Conservation (phyloP, 2,888 invertebrate genomes). For the Choristoneura rosaceana region DNA sequence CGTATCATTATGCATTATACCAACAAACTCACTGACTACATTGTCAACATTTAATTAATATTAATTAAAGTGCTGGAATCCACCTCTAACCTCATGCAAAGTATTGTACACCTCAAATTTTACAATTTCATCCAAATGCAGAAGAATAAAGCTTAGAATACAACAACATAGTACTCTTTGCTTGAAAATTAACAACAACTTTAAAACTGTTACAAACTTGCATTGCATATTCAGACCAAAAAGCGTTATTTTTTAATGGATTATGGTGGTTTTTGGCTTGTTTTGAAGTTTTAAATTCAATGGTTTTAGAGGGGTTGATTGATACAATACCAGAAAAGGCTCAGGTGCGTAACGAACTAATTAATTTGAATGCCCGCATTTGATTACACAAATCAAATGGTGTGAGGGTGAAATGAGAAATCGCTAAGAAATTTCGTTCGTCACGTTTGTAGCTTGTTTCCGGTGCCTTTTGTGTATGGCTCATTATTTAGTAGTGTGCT, state of each 20-base stretch:
- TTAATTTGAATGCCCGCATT: slow-evolving; percentile 84
- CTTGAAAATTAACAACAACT: slow-evolving; percentile 8
- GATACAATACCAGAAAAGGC: slow-evolving; percentile 68
- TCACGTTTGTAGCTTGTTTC: slow-evolving; percentile 80
- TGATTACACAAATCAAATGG: slow-evolving; percentile 85
- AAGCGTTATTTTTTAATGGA: not conserved
- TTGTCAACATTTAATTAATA: slow-evolving; percentile 71
- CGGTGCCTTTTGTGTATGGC: slow-evolving; percentile 73
- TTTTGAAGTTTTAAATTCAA: not conserved
- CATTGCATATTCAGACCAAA: not conserved
- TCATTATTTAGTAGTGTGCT: slow-evolving; percentile 63
- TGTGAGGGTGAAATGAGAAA: slow-evolving; percentile 82
- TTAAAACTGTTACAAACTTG: not conserved
- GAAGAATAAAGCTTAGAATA: slow-evolving; percentile 9
- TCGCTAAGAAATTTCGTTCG: slow-evolving; percentile 84
- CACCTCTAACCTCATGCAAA: slow-evolving; percentile 57
- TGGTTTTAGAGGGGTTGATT: slow-evolving; percentile 44
- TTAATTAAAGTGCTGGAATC: slow-evolving; percentile 47
- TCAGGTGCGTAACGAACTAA: slow-evolving; percentile 85
- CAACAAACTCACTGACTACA: slow-evolving; percentile 54
- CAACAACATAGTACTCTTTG: not conserved
- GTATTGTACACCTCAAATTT: slow-evolving; percentile 38
- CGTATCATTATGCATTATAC: slow-evolving; percentile 60
- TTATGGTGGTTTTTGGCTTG: slow-evolving; percentile 7
- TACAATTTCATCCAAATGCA: not conserved